Evolutionary conservation across 2,888 invertebrate species (phyloP).

Genomic region (Arge pagana): DNA sequence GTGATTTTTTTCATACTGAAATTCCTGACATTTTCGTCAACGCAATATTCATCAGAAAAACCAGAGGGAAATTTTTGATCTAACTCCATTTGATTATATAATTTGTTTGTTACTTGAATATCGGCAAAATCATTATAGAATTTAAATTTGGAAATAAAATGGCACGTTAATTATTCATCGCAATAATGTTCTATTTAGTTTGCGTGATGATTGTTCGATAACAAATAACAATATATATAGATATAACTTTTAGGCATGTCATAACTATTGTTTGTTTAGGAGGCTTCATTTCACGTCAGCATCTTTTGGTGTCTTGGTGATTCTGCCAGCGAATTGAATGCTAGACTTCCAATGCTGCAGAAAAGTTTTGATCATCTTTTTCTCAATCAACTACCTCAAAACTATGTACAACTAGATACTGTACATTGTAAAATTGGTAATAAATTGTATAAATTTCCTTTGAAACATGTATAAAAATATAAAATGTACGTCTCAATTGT

Average conservation of each 20-base stretch:
- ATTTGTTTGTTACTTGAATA: conserved; percentile 8
- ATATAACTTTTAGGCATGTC: conserved; percentile 46
- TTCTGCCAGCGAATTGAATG: conserved; percentile 60
- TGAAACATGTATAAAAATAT: conserved; percentile 46
- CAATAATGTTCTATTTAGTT: too few species aligned
- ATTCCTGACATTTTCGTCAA: not conserved
- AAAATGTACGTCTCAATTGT: not conserved
- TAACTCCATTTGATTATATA: conserved; percentile 14
- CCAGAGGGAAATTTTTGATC: too few species aligned
- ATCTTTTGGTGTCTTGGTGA: conserved; percentile 80
- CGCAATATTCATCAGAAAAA: conserved; percentile 2
- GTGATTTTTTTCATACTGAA: conserved; percentile 9
- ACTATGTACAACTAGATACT: conserved; percentile 61
- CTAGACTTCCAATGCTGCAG: conserved; percentile 62
- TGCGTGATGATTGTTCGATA: too few species aligned
- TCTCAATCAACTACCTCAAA: conserved; percentile 52
- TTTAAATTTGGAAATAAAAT: conserved; percentile 18
- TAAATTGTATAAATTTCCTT: conserved; percentile 67
- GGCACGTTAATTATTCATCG: not conserved
- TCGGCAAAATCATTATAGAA: conserved; percentile 13
- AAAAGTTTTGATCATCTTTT: conserved; percentile 53
- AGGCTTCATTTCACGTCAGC: conserved; percentile 85
- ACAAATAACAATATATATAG: conserved; percentile 25
- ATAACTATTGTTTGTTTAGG: conserved; percentile 62
- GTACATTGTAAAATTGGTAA: conserved; percentile 78